Percentiles rank a stretch among this genome's conserved stretches.
Conservation (phyloP, 2,888 invertebrate species). For the Atethmia centrago region DNA sequence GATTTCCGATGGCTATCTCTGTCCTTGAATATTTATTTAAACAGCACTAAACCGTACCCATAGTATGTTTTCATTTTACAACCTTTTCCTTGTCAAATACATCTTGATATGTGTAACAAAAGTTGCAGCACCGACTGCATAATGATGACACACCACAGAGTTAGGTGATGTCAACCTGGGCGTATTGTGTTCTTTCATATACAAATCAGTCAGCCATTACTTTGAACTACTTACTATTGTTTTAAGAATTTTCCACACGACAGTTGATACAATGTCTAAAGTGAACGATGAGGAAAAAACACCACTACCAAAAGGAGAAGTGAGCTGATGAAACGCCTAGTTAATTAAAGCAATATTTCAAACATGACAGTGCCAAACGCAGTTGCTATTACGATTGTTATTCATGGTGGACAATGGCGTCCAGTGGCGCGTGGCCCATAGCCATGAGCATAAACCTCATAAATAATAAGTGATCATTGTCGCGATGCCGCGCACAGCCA, state of each 20-base stretch:
- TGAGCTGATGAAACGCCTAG: conserved; percentile 23
- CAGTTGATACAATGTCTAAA: background rate
- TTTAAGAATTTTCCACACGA: conserved; percentile 8
- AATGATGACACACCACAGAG: conserved; percentile 18
- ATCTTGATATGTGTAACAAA: conserved; percentile 10
- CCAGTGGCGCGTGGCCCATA: conserved; percentile 61
- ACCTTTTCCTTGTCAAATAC: background rate
- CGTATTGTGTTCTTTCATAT: conserved; percentile 36
- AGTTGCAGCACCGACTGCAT: conserved; percentile 39
- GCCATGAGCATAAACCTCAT: conserved; percentile 64
- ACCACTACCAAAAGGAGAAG: background rate
- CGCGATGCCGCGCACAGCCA: conserved; percentile 66
- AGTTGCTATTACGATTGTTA: conserved; percentile 62
- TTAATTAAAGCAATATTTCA: conserved; percentile 31
- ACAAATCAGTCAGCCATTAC: conserved; percentile 27
- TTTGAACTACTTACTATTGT: conserved; percentile 16
- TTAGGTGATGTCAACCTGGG: conserved; percentile 40
- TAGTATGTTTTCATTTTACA: conserved; percentile 7
- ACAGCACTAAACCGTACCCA: background rate
- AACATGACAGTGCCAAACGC: conserved; percentile 49
- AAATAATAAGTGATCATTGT: conserved; percentile 67
- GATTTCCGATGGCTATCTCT: background rate
- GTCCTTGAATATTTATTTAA: background rate
- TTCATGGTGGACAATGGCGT: conserved; percentile 70
- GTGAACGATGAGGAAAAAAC: conserved; percentile 26